Evolutionary conservation across 1,140 invertebrate genomes (phyloP), one percentile per base, ranked within the genome.

Genomic region (Archivesica marissinica): DNA sequence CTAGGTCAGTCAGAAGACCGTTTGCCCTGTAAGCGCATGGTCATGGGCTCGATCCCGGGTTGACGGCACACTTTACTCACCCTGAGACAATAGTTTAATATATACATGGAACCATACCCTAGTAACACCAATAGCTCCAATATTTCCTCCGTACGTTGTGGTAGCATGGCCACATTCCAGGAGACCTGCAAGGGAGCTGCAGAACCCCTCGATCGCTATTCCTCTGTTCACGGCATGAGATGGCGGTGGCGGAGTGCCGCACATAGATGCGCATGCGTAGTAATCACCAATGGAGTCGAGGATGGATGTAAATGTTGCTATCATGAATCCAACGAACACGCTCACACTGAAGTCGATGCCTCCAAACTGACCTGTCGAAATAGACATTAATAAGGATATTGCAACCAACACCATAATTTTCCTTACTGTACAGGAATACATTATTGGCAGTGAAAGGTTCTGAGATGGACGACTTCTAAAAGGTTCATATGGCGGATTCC

Each of bases 121-220:
- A 1, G 95, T 95, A 1, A 95, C 93, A 61, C 97, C 97, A 85
- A 98, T 98, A 13, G 97, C 97, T 4, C 97, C 97, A 56, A 98
- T 97, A 92, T 98, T 98, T 93, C 97, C 97, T 52, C 93, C 93
- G 35, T 91, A 98, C 0, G 97, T 98, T 85, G 97, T 98, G 4
- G 97, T 97, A 2, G 97, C 97, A 89, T 97, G 97, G 9, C 97
- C 90, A 95, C 93, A 96, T 6, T 97, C 97, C 95, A 96, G 96
- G 0, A 97, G 93, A 0, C 97, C 97, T 0, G 97, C 97, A 15
- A 98, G 91, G 2, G 97, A 93, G 0, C 97, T 97, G 7, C 97
- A 97, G 13, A 98, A 88, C 0, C 97, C 97, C 94, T 98, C 97
- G 0, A 97, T 96, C 13, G 95, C 96, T 33, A 98, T 97, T 0